These are phyloP conservation scores for Lottia gigantea DNA, from an alignment of 2,888 invertebrate species.

Conservation along the genomic window DNA sequence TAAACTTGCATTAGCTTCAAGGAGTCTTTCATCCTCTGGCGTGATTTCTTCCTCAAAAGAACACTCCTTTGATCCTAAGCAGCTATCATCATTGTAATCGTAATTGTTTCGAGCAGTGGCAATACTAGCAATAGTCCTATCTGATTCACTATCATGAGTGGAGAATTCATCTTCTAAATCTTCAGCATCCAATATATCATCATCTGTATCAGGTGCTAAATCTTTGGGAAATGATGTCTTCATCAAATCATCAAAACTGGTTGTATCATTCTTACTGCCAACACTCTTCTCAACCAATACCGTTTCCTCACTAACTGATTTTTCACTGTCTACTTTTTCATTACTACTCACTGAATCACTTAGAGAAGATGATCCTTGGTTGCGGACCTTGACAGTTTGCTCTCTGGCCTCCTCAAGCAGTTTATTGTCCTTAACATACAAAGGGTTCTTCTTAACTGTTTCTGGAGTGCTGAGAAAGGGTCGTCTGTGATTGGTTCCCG, in stretches of 20 bases:
- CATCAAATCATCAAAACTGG: constrained; percentile 35
- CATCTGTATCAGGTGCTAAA: constrained; percentile 20
- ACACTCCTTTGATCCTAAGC: constrained; percentile 18
- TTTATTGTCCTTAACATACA: constrained; percentile 29
- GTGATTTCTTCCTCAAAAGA: constrained; percentile 38
- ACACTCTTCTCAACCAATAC: background rate
- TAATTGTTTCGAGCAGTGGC: constrained; percentile 15
- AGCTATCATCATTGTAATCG: constrained; percentile 31
- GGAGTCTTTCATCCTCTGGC: constrained; percentile 39
- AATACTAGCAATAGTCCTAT: constrained; percentile 18
- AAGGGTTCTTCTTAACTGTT: constrained; percentile 20
- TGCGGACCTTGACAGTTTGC: constrained; percentile 15
- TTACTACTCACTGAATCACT: constrained; percentile 28
- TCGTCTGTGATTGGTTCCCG: constrained; percentile 5
- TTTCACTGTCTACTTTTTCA: constrained; percentile 36
- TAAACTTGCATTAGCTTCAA: constrained; percentile 73
- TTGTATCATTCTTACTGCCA: constrained; percentile 13
- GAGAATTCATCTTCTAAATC: constrained; percentile 25
- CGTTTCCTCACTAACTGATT: constrained; percentile 28
- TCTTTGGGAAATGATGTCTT: constrained; percentile 53
- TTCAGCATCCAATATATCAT: constrained; percentile 27
- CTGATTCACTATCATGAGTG: constrained; percentile 24
- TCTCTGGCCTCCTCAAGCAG: constrained; percentile 31
- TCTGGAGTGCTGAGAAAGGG: constrained; percentile 25
- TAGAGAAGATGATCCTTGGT: constrained; percentile 14